These are phyloP conservation scores for Aphodius sticticus DNA, from an alignment of 2,888 invertebrate species.

Conservation along the genomic window DNA sequence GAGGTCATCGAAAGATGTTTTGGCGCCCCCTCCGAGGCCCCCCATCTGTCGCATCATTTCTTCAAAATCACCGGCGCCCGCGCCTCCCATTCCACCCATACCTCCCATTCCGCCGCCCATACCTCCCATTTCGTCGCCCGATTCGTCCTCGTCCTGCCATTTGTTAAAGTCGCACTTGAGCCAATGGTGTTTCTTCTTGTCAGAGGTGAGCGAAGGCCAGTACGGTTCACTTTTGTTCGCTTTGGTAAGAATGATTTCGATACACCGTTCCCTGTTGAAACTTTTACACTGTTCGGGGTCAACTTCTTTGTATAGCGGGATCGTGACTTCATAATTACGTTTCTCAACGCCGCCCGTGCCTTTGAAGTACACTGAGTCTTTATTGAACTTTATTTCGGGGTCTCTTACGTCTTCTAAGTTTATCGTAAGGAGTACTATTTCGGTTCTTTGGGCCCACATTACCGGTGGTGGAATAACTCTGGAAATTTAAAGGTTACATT, in stretches of 20 bases:
- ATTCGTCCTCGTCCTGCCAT: constrained; percentile 97
- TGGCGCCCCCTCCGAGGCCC: constrained; percentile 63
- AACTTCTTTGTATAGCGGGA: constrained; percentile 84
- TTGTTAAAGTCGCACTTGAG: constrained; percentile 97
- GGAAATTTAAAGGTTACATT: constrained; percentile 44
- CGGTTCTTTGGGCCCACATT: constrained; percentile 92
- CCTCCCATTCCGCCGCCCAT: constrained; percentile 58
- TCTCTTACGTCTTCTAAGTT: constrained; percentile 90
- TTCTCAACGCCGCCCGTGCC: constrained; percentile 86
- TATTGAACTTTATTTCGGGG: constrained; percentile 80
- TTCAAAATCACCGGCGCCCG: constrained; percentile 66
- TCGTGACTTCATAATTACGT: constrained; percentile 86
- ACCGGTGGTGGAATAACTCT: constrained; percentile 81
- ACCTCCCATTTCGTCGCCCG: constrained; percentile 77
- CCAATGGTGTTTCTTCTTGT: constrained; percentile 91
- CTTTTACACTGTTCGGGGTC: constrained; percentile 79
- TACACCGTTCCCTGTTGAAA: constrained; percentile 76
- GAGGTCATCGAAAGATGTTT: constrained; percentile 76
- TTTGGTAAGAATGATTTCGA: constrained; percentile 78
- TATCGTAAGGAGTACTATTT: constrained; percentile 85
- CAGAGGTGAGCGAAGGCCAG: constrained; percentile 89
- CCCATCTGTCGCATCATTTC: constrained; percentile 82
- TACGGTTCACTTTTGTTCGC: constrained; percentile 73
- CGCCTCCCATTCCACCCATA: constrained; percentile 57
- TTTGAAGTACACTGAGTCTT: constrained; percentile 80